phyloP scores from a whole-genome alignment of 2,888 invertebrate species.

The Rhingia campestris region DNA sequence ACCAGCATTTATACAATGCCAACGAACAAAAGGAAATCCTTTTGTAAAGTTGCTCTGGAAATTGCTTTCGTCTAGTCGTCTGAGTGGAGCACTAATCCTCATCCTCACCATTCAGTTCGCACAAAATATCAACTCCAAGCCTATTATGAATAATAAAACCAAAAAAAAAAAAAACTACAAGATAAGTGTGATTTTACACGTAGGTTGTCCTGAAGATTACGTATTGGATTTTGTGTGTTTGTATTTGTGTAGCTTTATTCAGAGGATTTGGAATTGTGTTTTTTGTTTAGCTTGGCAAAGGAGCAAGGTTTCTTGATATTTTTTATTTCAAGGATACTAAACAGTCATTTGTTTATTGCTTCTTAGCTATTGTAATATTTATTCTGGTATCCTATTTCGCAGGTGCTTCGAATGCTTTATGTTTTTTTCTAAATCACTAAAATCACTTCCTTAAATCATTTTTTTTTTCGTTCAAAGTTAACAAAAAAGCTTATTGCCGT shows the following conservation, averaged over 20 bases:
- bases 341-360: too few relatives aligned
- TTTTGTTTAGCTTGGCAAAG: too few relatives aligned
- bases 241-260: not conserved
- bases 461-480: too few relatives aligned
- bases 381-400: too few relatives aligned
- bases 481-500: too few relatives aligned
- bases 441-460: too few relatives aligned
- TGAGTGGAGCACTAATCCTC: conserved; percentile 51
- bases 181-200: conserved; percentile 46
- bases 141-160: conserved; percentile 11
- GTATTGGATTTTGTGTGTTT: not conserved
- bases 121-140: not conserved
- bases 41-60: conserved; percentile 50
- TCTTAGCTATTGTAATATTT: too few relatives aligned
- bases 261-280: not conserved
- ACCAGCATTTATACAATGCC: not conserved
- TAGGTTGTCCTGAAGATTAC: conserved; percentile 17
- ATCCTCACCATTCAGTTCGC: not conserved
- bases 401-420: too few relatives aligned
- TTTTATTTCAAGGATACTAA: too few relatives aligned
- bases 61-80: conserved; percentile 69
- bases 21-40: conserved; percentile 37
- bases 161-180: conserved; percentile 12
- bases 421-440: too few relatives aligned
- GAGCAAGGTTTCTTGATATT: too few relatives aligned